Conservation (phyloP, 2,888 invertebrate genomes). For the Megaustenia siamemsis region DNA sequence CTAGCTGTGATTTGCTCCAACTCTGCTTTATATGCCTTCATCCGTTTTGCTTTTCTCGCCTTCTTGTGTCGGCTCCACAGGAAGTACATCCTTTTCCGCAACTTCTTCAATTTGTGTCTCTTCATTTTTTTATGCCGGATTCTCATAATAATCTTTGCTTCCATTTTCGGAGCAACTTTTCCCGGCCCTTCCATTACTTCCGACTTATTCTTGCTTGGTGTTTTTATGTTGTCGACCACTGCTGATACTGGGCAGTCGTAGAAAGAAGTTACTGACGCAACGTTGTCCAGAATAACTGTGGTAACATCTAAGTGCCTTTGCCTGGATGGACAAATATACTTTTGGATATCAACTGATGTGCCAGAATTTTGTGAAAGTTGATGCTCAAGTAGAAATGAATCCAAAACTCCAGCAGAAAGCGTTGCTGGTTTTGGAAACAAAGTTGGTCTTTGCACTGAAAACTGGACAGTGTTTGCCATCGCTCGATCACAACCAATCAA, state of each 20-base stretch:
- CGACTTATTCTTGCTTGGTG: conserved; percentile 18
- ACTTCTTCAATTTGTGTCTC: conserved; percentile 60
- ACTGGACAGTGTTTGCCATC: no score
- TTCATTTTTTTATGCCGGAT: conserved; percentile 63
- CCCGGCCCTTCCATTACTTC: conserved; percentile 28
- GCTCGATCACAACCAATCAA: not conserved
- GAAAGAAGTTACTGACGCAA: not conserved
- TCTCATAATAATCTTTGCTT: conserved; percentile 56
- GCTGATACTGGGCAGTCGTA: conserved; percentile 31
- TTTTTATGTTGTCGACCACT: conserved; percentile 7
- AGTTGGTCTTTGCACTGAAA: not conserved
- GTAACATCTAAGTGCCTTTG: not conserved
- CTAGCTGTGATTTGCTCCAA: conserved; percentile 48
- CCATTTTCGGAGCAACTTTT: conserved; percentile 30
- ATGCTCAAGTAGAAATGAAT: not conserved
- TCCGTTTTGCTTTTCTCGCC: conserved; percentile 55
- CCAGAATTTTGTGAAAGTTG: not conserved
- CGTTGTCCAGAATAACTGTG: conserved; percentile 41
- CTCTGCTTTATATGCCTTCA: conserved; percentile 49
- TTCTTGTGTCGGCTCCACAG: conserved; percentile 52
- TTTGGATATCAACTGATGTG: not conserved
- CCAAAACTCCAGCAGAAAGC: not conserved
- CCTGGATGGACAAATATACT: conserved; percentile 42
- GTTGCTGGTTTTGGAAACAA: not conserved
- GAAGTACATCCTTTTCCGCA: conserved; percentile 56